Conservation (phyloP, 2,797 vertebrate genomes). For the Botia kubotai region DNA sequence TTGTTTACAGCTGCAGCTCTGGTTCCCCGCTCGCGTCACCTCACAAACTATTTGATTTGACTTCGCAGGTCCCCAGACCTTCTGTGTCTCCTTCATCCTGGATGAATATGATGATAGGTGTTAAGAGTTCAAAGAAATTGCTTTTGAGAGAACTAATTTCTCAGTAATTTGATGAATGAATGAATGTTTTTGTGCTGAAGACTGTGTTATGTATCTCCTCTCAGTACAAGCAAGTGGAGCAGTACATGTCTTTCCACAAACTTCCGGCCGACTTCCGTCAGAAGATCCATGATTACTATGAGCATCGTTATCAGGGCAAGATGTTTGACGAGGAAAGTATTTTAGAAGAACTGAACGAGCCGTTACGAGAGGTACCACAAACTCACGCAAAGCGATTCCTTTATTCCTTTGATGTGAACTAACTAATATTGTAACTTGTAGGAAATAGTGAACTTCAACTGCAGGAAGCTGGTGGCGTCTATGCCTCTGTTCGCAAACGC, state of each 20-base stretch:
- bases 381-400: background rate
- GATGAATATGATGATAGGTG: conserved; percentile 9
- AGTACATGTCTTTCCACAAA: conserved; percentile 99
- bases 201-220: conserved; percentile 13
- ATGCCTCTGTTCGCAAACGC: conserved; percentile 95
- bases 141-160: no score
- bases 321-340: conserved; percentile 99
- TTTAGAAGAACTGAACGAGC: conserved; percentile 94
- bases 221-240: conserved; percentile 98
- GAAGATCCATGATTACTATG: conserved; percentile 97
- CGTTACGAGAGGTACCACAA: conserved; percentile 86
- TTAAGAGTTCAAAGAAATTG: no score
- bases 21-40: conserved; percentile 31
- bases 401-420: background rate
- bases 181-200: no score
- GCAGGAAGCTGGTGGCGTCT: conserved; percentile 92
- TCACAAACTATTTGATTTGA: conserved; percentile 45
- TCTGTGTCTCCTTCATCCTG: background rate
- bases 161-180: no score
- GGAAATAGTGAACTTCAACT: conserved; percentile 96
- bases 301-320: conserved; percentile 98
- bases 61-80: conserved; percentile 3
- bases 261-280: conserved; percentile 95
- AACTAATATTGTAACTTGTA: conserved; percentile 52
- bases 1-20: conserved; percentile 54